Conservation (phyloP, 2,888 invertebrate species). For the Ophion slaviceki region DNA sequence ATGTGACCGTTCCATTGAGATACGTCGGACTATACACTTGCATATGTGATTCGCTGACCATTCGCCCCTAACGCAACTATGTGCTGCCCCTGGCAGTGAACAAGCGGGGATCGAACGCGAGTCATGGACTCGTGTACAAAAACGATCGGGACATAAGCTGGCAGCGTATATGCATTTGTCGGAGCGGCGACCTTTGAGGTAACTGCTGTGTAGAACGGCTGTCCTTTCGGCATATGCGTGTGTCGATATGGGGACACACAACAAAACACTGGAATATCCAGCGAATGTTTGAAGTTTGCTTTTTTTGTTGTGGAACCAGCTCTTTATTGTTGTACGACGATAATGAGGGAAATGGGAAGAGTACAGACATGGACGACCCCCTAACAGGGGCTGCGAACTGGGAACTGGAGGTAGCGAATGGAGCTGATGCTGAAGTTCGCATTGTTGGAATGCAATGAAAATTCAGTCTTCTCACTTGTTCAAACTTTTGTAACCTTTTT, state of each 20-base stretch:
- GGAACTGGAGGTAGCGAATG: too few relatives aligned
- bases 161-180: not conserved
- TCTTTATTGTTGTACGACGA: too few relatives aligned
- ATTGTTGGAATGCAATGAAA: too few relatives aligned
- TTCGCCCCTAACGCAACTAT: not conserved
- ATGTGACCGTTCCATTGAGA: not conserved
- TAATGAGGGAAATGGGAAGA: too few relatives aligned
- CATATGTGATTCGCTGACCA: not conserved
- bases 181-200: not conserved
- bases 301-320: too few relatives aligned
- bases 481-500: too few relatives aligned
- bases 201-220: not conserved
- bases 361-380: too few relatives aligned
- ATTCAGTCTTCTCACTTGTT: too few relatives aligned
- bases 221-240: not conserved
- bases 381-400: too few relatives aligned
- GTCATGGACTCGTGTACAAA: not conserved
- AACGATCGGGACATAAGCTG: not conserved
- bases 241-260: not conserved
- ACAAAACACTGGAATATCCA: too few relatives aligned
- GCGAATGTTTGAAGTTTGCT: too few relatives aligned
- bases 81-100: not conserved
- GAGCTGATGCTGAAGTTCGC: too few relatives aligned
- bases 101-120: not conserved
- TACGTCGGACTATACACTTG: not conserved